Conservation (phyloP, 2,113 vertebrate genomes). For the Raphicerus campestris region DNA sequence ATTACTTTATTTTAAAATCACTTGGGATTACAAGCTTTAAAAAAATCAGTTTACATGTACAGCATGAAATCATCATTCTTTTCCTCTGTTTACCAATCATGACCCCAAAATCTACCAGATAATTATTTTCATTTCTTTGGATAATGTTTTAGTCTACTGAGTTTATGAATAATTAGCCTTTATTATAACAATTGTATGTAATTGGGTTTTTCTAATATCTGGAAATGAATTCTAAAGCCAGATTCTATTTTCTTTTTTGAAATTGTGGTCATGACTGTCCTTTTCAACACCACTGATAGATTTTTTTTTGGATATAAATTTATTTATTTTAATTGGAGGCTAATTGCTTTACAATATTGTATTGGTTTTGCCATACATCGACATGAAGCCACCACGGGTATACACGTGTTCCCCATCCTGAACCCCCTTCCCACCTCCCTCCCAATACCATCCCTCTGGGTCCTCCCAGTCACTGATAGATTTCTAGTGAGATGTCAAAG, state of each 20-base stretch:
- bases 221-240: neutral
- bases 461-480: neutral
- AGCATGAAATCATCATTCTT: neutral
- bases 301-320: neutral
- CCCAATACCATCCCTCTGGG: too few species aligned
- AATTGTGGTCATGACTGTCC: neutral
- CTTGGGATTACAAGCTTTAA: neutral
- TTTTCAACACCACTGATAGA: neutral
- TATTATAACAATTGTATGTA: neutral
- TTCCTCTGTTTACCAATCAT: neutral
- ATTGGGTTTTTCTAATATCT: neutral
- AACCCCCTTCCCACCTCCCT: too few species aligned
- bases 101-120: neutral
- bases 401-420: too few species aligned
- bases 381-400: too few species aligned
- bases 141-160: neutral
- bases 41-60: neutral
- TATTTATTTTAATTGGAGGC: too few species aligned
- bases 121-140: constrained; percentile 6
- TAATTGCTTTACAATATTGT: too few species aligned
- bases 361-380: too few species aligned
- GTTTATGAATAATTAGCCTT: neutral
- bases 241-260: neutral
- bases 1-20: neutral
- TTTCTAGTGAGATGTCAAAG: neutral